phyloP scores from a whole-genome alignment of 2,797 vertebrate species.

The Diglossa cyanea region DNA sequence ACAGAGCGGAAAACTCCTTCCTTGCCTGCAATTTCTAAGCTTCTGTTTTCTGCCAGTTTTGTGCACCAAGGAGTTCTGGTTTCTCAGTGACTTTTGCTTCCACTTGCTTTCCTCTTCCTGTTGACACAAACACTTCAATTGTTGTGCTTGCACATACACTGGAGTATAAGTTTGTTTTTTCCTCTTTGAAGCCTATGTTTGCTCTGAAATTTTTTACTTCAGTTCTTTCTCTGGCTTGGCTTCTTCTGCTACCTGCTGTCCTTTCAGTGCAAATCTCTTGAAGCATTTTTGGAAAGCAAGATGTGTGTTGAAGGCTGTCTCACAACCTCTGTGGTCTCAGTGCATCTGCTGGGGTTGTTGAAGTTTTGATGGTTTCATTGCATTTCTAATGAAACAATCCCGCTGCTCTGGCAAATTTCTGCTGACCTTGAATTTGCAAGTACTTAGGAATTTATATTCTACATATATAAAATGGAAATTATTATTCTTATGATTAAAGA shows the following conservation, averaged over 20 bases:
- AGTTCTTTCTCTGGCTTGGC: background rate
- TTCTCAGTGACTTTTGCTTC: background rate
- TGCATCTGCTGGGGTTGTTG: background rate
- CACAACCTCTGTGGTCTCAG: background rate
- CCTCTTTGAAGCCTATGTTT: background rate
- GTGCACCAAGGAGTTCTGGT: background rate
- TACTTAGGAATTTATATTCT: background rate
- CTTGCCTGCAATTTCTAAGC: background rate
- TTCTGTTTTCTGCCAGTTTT: background rate
- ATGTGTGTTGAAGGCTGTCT: background rate
- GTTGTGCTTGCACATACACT: background rate
- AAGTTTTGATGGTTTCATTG: background rate
- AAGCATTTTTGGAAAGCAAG: background rate
- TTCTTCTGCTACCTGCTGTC: background rate
- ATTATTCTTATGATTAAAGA: background rate
- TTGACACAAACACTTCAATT: background rate
- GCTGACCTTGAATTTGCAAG: conserved; percentile 31
- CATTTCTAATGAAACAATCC: background rate
- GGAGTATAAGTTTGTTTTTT: background rate
- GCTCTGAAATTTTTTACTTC: background rate
- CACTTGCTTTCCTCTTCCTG: background rate
- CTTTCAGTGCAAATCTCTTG: background rate
- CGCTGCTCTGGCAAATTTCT: conserved; percentile 10
- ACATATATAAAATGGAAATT: conserved; percentile 10
- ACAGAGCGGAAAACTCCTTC: background rate